These are phyloP conservation scores for Salminus brasiliensis DNA, from an alignment of 2,113 vertebrate species.

Conservation along the genomic window DNA sequence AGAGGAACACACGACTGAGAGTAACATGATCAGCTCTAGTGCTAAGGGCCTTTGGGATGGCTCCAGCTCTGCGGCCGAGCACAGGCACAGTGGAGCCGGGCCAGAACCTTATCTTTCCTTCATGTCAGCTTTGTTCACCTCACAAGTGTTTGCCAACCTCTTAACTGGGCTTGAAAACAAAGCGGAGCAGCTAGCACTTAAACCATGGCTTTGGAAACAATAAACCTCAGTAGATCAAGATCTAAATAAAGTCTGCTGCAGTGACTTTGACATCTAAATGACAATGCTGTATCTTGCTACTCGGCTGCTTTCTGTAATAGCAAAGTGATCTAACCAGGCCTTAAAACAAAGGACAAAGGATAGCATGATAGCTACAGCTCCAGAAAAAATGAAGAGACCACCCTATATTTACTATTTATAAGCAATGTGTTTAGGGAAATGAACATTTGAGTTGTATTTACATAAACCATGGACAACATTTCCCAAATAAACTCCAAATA, in stretches of 20 bases:
- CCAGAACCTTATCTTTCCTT: constrained; percentile 41
- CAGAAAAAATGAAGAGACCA: too few relatives aligned
- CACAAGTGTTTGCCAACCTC: constrained; percentile 31
- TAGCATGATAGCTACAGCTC: too few relatives aligned
- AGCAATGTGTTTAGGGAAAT: too few relatives aligned
- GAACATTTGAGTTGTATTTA: too few relatives aligned
- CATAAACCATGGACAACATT: too few relatives aligned
- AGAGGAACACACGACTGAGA: constrained; percentile 51
- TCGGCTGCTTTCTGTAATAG: not conserved
- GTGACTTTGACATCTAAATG: not conserved
- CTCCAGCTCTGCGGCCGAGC: constrained; percentile 52
- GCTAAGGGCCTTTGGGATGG: constrained; percentile 52
- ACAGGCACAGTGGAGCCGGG: constrained; percentile 15
- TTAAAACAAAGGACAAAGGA: not conserved
- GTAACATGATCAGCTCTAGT: constrained; percentile 66
- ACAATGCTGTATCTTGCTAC: not conserved
- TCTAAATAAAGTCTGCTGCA: not conserved
- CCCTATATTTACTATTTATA: too few relatives aligned
- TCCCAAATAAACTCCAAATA: too few relatives aligned
- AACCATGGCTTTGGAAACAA: not conserved
- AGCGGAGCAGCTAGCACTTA: constrained; percentile 9
- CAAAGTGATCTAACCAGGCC: not conserved
- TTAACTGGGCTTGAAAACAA: not conserved
- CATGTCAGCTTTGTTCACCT: constrained; percentile 25
- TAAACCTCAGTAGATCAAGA: not conserved